phyloP scores from a whole-genome alignment of 64 coral and sea anemone genomes.

The Trachythela sp. region DNA sequence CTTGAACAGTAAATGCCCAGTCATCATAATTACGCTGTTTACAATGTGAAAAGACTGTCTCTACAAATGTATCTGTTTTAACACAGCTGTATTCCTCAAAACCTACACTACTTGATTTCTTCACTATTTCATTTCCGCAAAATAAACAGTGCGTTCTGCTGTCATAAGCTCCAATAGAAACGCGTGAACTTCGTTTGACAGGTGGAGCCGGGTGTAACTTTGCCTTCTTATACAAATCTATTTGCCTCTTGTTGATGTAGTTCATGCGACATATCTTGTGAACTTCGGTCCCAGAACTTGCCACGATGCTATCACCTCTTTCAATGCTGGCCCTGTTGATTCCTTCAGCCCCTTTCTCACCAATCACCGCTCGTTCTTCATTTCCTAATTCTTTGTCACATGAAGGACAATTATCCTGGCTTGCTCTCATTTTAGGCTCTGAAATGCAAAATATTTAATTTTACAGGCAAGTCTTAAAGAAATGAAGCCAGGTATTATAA shows the following conservation, averaged over 20 bases:
- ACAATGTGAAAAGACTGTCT: constrained; percentile 45
- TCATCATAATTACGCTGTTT: constrained; percentile 40
- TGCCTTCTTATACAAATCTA: neutral
- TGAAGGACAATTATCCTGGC: too few relatives aligned
- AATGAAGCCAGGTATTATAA: too few relatives aligned
- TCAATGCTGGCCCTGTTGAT: constrained; percentile 45
- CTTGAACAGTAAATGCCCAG: constrained; percentile 34
- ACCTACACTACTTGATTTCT: constrained; percentile 28
- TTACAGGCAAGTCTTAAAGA: too few relatives aligned
- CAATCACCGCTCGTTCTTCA: too few relatives aligned
- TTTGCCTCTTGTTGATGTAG: neutral
- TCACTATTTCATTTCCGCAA: constrained; percentile 38
- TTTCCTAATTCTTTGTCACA: too few relatives aligned
- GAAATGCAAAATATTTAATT: too few relatives aligned
- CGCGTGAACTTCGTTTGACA: neutral
- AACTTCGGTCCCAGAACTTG: constrained; percentile 15
- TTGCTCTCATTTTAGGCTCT: too few relatives aligned
- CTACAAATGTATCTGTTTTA: constrained; percentile 46
- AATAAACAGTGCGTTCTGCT: constrained; percentile 51
- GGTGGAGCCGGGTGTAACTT: neutral
- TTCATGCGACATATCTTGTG: constrained; percentile 19
- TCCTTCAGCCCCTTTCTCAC: constrained; percentile 33
- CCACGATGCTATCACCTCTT: neutral
- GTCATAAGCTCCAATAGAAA: constrained; percentile 29
- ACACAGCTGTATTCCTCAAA: too few relatives aligned